These are phyloP conservation scores for Pipistrellus nathusii DNA, from an alignment of 2,797 vertebrate species.

Conservation along the genomic window DNA sequence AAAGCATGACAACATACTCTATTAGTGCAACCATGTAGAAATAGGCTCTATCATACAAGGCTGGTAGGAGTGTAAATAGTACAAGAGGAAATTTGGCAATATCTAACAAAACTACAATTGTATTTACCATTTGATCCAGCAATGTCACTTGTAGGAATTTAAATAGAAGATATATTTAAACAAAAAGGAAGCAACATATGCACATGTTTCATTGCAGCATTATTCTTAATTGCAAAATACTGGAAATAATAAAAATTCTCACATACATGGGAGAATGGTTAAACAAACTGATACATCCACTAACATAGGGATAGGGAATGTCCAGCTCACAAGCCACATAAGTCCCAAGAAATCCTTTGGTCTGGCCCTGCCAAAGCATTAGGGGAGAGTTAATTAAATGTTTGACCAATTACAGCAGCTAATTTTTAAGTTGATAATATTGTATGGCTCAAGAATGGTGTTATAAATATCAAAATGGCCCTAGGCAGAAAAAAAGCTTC, in stretches of 20 bases:
- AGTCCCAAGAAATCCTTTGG: too few relatives aligned
- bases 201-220: background rate
- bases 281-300: background rate
- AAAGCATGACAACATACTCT: background rate
- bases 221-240: slow-evolving; percentile 35
- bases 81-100: background rate
- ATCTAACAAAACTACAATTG: background rate
- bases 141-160: slow-evolving; percentile 25
- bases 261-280: background rate
- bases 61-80: background rate
- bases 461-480: too few relatives aligned
- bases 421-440: too few relatives aligned
- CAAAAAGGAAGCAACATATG: slow-evolving; percentile 12
- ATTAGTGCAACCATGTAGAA: background rate
- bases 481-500: too few relatives aligned
- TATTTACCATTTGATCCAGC: background rate
- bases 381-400: too few relatives aligned
- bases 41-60: background rate
- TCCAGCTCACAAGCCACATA: too few relatives aligned
- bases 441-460: too few relatives aligned
- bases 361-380: too few relatives aligned
- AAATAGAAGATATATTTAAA: slow-evolving; percentile 12
- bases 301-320: background rate
- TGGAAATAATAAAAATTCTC: slow-evolving; percentile 21
- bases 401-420: too few relatives aligned